Evolutionary conservation across 1,140 invertebrate species (phyloP).

Genomic region (Drosophila neocordata): DNA sequence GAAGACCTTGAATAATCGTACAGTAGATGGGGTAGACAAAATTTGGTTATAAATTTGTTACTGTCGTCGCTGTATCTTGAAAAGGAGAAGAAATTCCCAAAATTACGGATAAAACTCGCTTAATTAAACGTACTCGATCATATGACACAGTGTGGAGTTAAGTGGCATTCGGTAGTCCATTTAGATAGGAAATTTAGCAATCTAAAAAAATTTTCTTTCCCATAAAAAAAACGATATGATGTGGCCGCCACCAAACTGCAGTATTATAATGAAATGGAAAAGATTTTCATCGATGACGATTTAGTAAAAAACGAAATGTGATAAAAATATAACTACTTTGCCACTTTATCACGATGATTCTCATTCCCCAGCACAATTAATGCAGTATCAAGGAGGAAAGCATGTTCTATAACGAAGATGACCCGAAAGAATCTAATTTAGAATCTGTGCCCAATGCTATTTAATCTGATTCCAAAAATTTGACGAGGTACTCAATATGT

Average conservation of each 20-base stretch:
- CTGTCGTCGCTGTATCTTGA: neutral
- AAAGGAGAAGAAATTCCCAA: neutral
- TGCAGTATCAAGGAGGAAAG: slow-evolving; percentile 3
- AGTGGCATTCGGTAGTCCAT: neutral
- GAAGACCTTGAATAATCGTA: neutral
- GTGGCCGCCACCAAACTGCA: neutral
- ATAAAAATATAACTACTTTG: neutral
- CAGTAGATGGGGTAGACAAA: neutral
- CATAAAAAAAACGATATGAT: neutral
- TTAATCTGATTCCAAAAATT: neutral
- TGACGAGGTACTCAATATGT: neutral
- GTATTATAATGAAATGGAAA: slow-evolving; percentile 8
- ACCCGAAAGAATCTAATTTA: neutral
- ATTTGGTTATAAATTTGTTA: neutral
- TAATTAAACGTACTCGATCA: neutral
- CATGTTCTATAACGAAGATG: slow-evolving; percentile 5
- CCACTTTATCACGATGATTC: neutral
- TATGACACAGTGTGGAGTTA: neutral
- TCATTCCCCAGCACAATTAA: neutral
- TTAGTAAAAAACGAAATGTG: neutral
- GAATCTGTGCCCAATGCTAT: neutral
- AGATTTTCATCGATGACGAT: slow-evolving; percentile 1
- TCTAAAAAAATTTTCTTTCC: neutral
- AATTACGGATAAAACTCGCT: neutral
- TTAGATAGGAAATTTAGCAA: slow-evolving; percentile 9